Evolutionary conservation across 1,140 invertebrate species (phyloP), one percentile per base, ranked within the genome.

Genomic region (Papilio dardanus): DNA sequence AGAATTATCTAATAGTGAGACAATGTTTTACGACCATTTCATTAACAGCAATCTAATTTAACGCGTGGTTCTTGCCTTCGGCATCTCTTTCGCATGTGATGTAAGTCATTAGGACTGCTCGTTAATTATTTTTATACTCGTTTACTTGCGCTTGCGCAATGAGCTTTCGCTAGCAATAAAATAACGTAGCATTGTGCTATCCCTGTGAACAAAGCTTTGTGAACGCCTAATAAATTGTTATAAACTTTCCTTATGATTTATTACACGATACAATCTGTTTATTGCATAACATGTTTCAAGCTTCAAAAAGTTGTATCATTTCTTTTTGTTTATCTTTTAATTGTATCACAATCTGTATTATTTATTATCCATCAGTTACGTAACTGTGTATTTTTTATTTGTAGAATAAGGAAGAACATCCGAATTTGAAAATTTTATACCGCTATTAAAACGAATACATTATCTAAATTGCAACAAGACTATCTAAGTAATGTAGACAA

Each of bases 51-150:
- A 71, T 62, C 79, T 75, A 31, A 75, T 33, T 76, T 71, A 71
- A 81, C 42, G 66, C 67, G 40, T 46, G 62, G 77, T 81, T 81
- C 75, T 81, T 83, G 69, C 71, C 75, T 78, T 58, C 35, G 46
- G 28, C 71, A 74, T 80, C 77, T 80, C 83, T 80, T 77, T 74
- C 71, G 35, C 33, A 54, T 76, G 78, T 86, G 83, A 89, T 83
- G 85, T 86, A 89, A 88, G 78, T 86, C 78, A 89, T 91, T 88
- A 90, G 83, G 82, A 82, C 83, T 80, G 78, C 77, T 79, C 86
- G 88, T 92, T 92, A 90, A 89, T 92, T 88, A 90, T 87, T 88
- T 89, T 88, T 87, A 89, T 85, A 79, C 82, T 82, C 83, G 81
- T 88, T 87, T 87, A 88, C 79, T 78, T 79, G 77, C 54, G 40